Base-by-base conservation (phyloP, 2,797 vertebrate species). In the Peromyscus melanophrys region DNA sequence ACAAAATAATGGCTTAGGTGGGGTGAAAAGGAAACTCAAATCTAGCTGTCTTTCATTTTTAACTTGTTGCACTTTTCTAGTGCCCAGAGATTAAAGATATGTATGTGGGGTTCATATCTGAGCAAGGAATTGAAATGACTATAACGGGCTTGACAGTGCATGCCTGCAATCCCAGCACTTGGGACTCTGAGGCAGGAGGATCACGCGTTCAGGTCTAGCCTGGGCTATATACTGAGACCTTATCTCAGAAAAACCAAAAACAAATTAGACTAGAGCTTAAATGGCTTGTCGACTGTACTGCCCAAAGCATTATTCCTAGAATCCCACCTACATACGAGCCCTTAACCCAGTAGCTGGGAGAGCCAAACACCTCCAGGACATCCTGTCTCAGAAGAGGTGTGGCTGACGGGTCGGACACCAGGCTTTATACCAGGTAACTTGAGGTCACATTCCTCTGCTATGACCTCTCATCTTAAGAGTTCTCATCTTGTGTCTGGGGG, bases 291-390 rank as follows among this genome's bases (percentile, higher is more conserved):
- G 37, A 29, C 49, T 52, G 52, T 78, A 25, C 71, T 65, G 34
- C 37, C 37, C 10, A 34, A 17, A n/a, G 16, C 17, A 31, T 65
- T 85, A 49, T 43, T 65, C 23, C 67, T 57, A n/a, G 40, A 90
- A n/a, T 67, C 84, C 57, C 31, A 67, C 55, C 16, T 46, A 80
- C 65, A 29, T 37, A 3, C 6, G 31, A 69, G 57, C 55, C 75
- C 95, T 69, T 63, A 96, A 46, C 34, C 37, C 92, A 69, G 92
- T 67, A 82, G n/a, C 84, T 77, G 29, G 90, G 87, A 59, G 55
- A 89, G 27, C 63, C 90, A 84, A 6, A 69, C 31, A 5, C 55
- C 67, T n/a, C n/a, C 59, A 85, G 73, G 89, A 29, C 59, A 43
- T 82, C 43, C 77, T 81, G 49, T 92, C 29, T 78, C 81, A 46